Evolutionary conservation across 2,113 vertebrate species (phyloP), one percentile per base, ranked within the genome.

Genomic region (Rhinichthys klamathensis): DNA sequence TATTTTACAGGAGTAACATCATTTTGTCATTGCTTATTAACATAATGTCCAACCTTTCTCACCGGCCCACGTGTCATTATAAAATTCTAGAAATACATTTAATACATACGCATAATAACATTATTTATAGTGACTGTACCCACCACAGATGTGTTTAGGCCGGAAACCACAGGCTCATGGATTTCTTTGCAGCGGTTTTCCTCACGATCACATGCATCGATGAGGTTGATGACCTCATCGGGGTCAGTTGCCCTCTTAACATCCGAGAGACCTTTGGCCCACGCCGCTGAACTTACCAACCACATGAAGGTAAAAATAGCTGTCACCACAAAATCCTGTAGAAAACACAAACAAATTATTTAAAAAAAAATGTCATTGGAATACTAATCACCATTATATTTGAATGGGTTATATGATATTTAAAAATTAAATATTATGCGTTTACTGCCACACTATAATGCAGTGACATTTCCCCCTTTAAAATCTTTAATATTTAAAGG

Each of bases 61-160:
- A 67, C 8, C 2, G 32, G 27, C 30, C 30, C 27, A 65, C 27
- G 30, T 38, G 30, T 10, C 65, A 38, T 35, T 4, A 30, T 32
- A 2, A 63, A n/a, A 30, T 16, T 32, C 13, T 69, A 69, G 15
- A 6, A 69, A 69, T 18, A 21, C 32, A 38, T 69, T 38, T 23
- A 21, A 69, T 23, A 69, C 10, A 35, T 69, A 1, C 23, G 49
- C 35, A 27, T 25, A 2, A 49, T 18, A 11, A 23, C 63, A 46
- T 70, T 27, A 23, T 58, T 27, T 15, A 35, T 23, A 54, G 30
- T 8, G 35, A 63, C 2, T 15, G 51, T 41, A 87, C 96, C 94
- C 83, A 97, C 97, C 95, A 97, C 96, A 0, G 97, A 97, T 65
- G 96, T 97, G 92, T 96, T 97, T 87, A 97, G 95, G 86, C 97